Conservation (phyloP, 1,140 invertebrate genomes). For the Diuraphis noxia region DNA sequence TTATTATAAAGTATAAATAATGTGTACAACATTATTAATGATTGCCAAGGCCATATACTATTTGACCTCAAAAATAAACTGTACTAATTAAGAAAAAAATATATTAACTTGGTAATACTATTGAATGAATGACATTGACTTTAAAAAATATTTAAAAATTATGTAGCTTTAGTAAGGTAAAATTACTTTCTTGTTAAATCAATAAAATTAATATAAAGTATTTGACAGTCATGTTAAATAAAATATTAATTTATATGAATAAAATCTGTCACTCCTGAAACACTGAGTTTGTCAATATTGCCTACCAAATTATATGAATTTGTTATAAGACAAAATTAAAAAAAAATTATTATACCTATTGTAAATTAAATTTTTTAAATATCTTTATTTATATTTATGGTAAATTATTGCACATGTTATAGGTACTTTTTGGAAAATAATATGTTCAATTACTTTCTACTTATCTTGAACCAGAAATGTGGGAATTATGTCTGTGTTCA, state of each 20-base stretch:
- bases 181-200: background rate
- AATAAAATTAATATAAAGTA: background rate
- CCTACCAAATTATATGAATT: background rate
- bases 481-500: constrained; percentile 98
- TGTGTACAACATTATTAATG: background rate
- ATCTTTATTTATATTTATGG: background rate
- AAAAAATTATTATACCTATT: no score
- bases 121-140: background rate
- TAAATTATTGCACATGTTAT: constrained; percentile 59
- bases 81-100: background rate
- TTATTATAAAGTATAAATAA: background rate
- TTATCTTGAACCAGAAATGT: constrained; percentile 96
- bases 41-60: background rate
- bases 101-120: background rate
- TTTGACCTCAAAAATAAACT: background rate
- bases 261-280: background rate
- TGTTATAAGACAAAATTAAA: background rate
- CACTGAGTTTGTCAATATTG: background rate
- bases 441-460: constrained; percentile 97
- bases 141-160: background rate
- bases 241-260: background rate
- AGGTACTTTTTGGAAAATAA: constrained; percentile 99
- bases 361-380: background rate
- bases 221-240: background rate
- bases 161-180: background rate